Evolutionary conservation across 2,113 vertebrate genomes (phyloP).

Genomic region (Pteronura brasiliensis): DNA sequence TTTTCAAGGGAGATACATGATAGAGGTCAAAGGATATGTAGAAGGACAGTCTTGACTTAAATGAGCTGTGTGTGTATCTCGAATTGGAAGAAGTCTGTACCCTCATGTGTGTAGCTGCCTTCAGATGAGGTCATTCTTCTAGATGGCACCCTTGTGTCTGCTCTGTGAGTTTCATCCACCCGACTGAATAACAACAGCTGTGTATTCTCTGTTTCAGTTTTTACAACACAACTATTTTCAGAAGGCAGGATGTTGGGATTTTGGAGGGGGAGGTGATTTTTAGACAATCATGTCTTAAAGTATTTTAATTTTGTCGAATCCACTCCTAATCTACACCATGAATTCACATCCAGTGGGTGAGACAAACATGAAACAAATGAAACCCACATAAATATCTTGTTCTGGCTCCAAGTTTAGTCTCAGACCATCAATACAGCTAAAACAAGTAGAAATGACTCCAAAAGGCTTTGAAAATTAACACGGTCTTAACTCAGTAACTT

Average conservation of each 20-base stretch:
- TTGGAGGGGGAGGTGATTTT: background rate
- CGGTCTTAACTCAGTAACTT: background rate
- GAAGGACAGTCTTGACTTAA: background rate
- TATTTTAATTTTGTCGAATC: background rate
- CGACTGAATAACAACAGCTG: background rate
- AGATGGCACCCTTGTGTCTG: background rate
- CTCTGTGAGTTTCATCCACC: background rate
- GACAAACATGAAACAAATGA: background rate
- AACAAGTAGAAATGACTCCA: slow-evolving; percentile 24
- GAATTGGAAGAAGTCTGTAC: background rate
- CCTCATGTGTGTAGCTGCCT: background rate
- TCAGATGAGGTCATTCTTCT: background rate
- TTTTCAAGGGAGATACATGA: background rate
- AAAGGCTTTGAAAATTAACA: background rate
- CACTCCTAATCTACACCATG: background rate
- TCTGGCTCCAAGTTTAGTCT: slow-evolving; percentile 43
- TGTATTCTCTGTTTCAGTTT: background rate
- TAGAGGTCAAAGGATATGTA: background rate
- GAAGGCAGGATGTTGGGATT: background rate
- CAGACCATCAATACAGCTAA: background rate
- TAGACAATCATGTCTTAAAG: background rate
- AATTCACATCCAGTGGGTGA: background rate
- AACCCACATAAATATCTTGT: background rate
- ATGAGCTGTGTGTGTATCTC: background rate
- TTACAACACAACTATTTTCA: background rate